Base-by-base conservation (phyloP, 2,888 invertebrate species). In the Nebria salina region DNA sequence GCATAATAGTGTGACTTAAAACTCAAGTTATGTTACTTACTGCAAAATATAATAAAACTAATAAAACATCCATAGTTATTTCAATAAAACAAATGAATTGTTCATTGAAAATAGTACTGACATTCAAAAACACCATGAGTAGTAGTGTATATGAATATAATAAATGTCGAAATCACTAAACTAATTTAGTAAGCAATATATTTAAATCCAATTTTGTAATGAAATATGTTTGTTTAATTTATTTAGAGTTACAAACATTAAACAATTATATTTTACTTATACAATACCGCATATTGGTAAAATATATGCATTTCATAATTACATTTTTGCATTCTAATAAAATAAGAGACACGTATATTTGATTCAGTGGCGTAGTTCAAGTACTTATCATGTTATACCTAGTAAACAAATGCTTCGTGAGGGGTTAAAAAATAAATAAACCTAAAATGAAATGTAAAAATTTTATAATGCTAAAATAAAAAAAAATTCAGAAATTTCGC, bases 281-380 rank as follows among this genome's bases (percentile, higher is more conserved):
- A 75, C 75, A 74, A 79, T 79, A 79, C 79, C 72, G 77, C 77
- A 77, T 77, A 77, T 54, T 77, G 77, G 77, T 77, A 54, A 77
- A 77, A 72, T 72, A 77, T 54, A 54, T 77, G 77, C 72, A 72
- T 43, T 75, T 43, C 25, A 75, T 54, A 43, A 70, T 64, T 72
- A 64, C 72, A 76, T 76, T 76, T 72, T 72, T 66, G 15, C 11
- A 74, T 74, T 68, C 25, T 26, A 77, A 26, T 41, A 26, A 26
- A 72, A 34, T 72, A 72, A 72, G 25, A 15, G 2, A 34, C 34
- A 72, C 34, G 34, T 72, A 7, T 34, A 72, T 26, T 76, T 66
- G 43, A 65, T 75, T 65, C 65, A 75, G 15, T 34, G n/a, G 26
- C 65, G 64, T 76, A 42, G 41, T 34, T 34, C 34, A 34, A 34